Conservation (phyloP, 1,140 invertebrate species). For the Drosophila kohkoa region DNA sequence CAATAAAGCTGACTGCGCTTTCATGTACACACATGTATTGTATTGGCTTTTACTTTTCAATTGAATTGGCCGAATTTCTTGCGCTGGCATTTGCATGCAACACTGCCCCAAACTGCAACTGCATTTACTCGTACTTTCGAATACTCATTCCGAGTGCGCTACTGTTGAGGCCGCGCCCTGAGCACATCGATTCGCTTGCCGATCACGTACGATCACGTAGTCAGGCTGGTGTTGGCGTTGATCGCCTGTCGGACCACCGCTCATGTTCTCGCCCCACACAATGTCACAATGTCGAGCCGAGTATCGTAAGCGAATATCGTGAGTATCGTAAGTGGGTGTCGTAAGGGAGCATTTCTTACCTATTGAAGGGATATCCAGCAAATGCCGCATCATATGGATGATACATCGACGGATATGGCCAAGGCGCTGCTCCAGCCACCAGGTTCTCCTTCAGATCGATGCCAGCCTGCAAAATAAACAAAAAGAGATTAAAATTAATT, state of each 20-base stretch:
- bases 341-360: slow-evolving; percentile 87
- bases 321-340: no score
- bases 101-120: slow-evolving; percentile 4
- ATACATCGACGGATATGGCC: slow-evolving; percentile 95
- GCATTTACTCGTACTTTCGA: slow-evolving; percentile 4
- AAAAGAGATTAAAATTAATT: slow-evolving; percentile 8
- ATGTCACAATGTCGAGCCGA: slow-evolving; percentile 11
- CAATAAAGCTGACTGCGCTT: slow-evolving; percentile 21
- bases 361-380: slow-evolving; percentile 95
- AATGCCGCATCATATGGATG: slow-evolving; percentile 95
- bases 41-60: slow-evolving; percentile 32
- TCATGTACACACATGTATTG: background rate
- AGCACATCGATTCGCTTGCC: slow-evolving; percentile 25
- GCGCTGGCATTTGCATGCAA: slow-evolving; percentile 38
- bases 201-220: slow-evolving; percentile 54
- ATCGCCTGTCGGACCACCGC: slow-evolving; percentile 76
- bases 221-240: slow-evolving; percentile 56
- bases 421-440: slow-evolving; percentile 91
- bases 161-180: slow-evolving; percentile 42
- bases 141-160: background rate
- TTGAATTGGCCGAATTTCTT: slow-evolving; percentile 35
- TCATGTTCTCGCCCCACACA: slow-evolving; percentile 50
- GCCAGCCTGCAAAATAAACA: slow-evolving; percentile 85
- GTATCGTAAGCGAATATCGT: no score
- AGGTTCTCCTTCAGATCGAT: slow-evolving; percentile 95